Evolutionary conservation across 1,140 invertebrate genomes (phyloP).

Genomic region (Drosophila lini): DNA sequence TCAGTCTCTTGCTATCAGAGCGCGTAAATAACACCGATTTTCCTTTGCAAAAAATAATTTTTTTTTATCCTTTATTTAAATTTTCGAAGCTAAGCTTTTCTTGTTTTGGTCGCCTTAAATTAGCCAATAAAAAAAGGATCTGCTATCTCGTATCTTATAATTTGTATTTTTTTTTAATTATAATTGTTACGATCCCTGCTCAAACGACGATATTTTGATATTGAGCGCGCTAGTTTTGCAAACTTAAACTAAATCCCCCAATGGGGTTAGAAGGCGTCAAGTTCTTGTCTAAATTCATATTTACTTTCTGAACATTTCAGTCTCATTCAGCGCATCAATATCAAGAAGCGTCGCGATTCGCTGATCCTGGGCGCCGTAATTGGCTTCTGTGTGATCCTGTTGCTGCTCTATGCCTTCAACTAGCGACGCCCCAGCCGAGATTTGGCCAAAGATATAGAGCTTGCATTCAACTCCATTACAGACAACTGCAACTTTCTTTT

Average conservation of each 20-base stretch:
- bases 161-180: no score
- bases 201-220: no score
- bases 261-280: no score
- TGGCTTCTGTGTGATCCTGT: constrained; percentile 93
- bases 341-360: constrained; percentile 95
- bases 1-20: neutral
- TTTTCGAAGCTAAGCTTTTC: no score
- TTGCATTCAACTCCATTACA: constrained; percentile 34
- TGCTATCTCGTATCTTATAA: no score
- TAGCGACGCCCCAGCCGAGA: constrained; percentile 24
- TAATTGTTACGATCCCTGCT: no score
- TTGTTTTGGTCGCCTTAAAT: no score
- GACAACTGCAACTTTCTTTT: constrained; percentile 49
- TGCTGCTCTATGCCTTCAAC: constrained; percentile 92
- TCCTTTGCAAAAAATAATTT: neutral
- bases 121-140: no score
- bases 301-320: constrained; percentile 91
- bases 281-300: constrained; percentile 71
- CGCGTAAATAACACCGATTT: neutral
- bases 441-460: constrained; percentile 60
- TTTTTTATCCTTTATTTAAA: no score
- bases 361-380: constrained; percentile 94
- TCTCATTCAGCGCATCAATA: constrained; percentile 95
- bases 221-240: no score
- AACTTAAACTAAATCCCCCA: no score